Base-by-base conservation (phyloP, 2,113 vertebrate genomes). In the Onychorhynchus coronatus region DNA sequence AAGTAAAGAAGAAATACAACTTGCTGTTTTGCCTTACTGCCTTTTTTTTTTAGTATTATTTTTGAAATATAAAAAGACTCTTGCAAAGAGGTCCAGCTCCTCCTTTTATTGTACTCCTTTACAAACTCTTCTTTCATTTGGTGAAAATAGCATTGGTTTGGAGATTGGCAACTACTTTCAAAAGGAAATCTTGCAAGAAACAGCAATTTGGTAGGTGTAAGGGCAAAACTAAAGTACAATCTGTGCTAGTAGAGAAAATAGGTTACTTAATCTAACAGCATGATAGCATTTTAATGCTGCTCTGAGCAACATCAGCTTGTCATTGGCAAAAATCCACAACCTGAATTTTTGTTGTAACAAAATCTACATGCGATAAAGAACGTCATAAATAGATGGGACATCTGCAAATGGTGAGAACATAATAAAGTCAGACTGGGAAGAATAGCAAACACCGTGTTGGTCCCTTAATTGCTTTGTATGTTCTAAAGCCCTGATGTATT, bases 271-370 rank as follows among this genome's bases (percentile, higher is more conserved):
- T 96, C 89, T 93, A 95, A 89, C 96, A 96, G 95, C 93, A 50
- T 87, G 95, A 85, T 96, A 94, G 86, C 89, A 66, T 93, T 96
- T 94, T 93, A 94, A 92, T 96, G 92, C 95, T 96, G 92, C 77
- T 94, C 91, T 94, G 95, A 97, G 88, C 92, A 93, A 94, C 95
- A 87, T 89, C 96, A 93, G 80, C 91, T 95, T 91, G 84, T 95
- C 82, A 61, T 80, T 95, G 93, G 88, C 91, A 95, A 96, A 94
- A 96, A 91, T 94, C 86, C 92, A 87, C 88, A 81, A 81, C 76
- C 52, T 93, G 85, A 86, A 65, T 92, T 95, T 95, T 95, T 95
- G 80, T 91, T 92, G 73, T 91, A 87, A 90, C 88, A 92, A 82
- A 93, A 94, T 70, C 86, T 95, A 68, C 31, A 1, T 72, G 63